A percentile compares a stretch with the other conserved stretches of the same genome.
Evolutionary conservation across 2,797 vertebrate genomes (phyloP).

Genomic region (Pseudotriccus pelzelni): DNA sequence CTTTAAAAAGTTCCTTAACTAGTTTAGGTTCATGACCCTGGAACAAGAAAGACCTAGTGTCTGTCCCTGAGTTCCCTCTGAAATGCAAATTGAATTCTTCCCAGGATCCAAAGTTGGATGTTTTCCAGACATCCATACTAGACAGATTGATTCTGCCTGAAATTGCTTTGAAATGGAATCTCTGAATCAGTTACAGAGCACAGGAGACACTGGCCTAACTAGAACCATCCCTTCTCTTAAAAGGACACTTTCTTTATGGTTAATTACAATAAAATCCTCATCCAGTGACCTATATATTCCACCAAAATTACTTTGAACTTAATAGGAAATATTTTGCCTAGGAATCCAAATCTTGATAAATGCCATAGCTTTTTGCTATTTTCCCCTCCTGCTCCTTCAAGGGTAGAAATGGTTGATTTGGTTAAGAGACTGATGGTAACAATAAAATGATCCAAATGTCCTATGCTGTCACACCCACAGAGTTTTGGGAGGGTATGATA

Average conservation of each 20-base stretch:
- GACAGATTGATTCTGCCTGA: not conserved
- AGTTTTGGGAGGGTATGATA: not conserved
- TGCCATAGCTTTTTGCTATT: not conserved
- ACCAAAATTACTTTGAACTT: not conserved
- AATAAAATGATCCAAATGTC: not conserved
- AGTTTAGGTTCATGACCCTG: not conserved
- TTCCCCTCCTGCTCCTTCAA: not conserved
- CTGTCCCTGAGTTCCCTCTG: accelerated
- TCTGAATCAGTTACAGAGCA: not conserved
- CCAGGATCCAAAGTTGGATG: not conserved
- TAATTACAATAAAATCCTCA: not conserved
- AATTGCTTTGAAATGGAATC: not conserved
- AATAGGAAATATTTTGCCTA: not conserved
- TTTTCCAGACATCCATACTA: not conserved
- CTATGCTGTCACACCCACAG: accelerated
- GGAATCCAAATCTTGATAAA: not conserved
- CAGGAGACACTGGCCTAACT: not conserved
- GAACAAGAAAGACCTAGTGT: not conserved
- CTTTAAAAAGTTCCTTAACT: not conserved
- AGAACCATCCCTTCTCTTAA: not conserved
- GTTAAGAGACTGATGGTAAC: not conserved
- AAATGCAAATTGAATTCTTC: not conserved
- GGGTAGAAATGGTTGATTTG: not conserved
- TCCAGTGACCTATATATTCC: not conserved
- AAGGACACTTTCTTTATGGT: not conserved